Base-by-base conservation (phyloP, 2,888 invertebrate genomes). In the Mycogona germanica region DNA sequence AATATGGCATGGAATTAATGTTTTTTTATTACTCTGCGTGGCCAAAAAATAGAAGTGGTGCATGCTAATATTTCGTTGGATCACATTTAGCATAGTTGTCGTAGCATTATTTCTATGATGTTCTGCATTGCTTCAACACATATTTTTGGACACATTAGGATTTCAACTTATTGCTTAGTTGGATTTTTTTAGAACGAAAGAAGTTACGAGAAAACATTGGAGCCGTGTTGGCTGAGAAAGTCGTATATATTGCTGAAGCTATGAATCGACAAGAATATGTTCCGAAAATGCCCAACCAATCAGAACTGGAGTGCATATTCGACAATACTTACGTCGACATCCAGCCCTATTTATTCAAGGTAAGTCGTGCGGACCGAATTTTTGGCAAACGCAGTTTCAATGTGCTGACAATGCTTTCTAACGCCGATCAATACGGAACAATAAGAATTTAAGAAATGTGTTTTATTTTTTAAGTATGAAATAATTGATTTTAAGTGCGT, bases 211-310 rank as follows among this genome's bases (percentile, higher is more conserved):
- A 96, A 70, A 67, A 68, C 46, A 67, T 74, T 17, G 72, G 72
- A 12, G 73, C 73, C 57, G 58, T 68, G 17, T 58, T 97, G 42
- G 84, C 89, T 44, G 96, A 97, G 65, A 93, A 93, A 68, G 86
- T 97, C 51, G 78, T 96, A 51, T 87, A 88, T 67, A 88, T 97
- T 64, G 88, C 95, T 0, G 91, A 95, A 71, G 82, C 89, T 49
- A 91, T 97, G 80, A 96, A 96, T 71, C 78, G 87, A 60, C 87
- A 92, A 68, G 92, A 96, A 67, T 98, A 95, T 74, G 80, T 95
- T 61, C 97, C 97, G 21, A 91, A 92, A 73, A 89, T 92, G 79
- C 95, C 95, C 59, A 84, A 82, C 68, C 86, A 87, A 68, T 84
- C 84, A 21, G 93, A 97, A 69, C 75, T 96, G 58, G 91, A 92